phyloP scores from a whole-genome alignment of 2,113 vertebrate species.

The Poecile atricapillus region DNA sequence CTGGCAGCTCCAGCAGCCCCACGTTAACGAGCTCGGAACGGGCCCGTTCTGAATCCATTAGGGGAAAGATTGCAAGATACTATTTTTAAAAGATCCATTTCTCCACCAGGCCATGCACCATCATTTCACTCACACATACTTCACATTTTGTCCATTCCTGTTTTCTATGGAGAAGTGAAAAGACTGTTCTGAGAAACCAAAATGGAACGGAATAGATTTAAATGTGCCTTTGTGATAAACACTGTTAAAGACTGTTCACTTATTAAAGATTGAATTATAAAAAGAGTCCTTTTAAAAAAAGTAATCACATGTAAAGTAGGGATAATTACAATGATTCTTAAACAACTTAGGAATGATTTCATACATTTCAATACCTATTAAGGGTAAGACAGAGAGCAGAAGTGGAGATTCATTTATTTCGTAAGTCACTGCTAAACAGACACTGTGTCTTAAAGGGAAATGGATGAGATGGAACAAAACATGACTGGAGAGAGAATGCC shows the following conservation, averaged over 20 bases:
- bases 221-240: not conserved
- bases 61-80: not conserved
- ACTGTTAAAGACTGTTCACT: not conserved
- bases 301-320: not conserved
- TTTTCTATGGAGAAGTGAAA: not conserved
- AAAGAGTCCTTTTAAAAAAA: not conserved
- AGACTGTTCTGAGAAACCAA: not conserved
- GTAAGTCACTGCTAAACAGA: not conserved
- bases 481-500: not conserved
- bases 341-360: not conserved
- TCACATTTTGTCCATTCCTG: not conserved
- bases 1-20: not conserved
- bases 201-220: not conserved
- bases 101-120: not conserved
- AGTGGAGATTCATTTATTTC: not conserved
- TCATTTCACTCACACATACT: not conserved
- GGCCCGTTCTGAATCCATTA: not conserved
- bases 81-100: not conserved
- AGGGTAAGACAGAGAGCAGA: not conserved
- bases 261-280: not conserved
- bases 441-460: not conserved
- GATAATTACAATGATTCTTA: not conserved
- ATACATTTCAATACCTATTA: not conserved
- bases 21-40: not conserved
- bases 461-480: slow-evolving; percentile 25